These are phyloP conservation scores for Trialeurodes vaporariorum DNA, from an alignment of 1,140 invertebrate species.

Conservation along the genomic window DNA sequence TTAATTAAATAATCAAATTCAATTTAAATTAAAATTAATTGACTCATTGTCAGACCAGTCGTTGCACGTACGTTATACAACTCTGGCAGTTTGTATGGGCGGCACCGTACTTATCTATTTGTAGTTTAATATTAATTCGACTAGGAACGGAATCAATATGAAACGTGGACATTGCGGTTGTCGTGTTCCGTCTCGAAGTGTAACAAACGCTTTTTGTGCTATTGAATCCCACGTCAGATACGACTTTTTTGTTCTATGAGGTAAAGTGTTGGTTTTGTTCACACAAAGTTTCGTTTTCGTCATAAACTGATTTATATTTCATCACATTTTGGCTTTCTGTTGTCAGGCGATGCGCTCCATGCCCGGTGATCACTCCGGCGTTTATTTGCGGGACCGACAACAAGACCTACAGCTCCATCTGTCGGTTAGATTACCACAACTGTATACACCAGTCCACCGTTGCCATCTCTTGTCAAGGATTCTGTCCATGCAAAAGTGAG, in stretches of 20 bases:
- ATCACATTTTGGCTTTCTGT: slow-evolving; percentile 2
- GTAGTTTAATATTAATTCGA: no score
- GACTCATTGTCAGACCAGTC: no score
- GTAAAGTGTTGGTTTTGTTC: no score
- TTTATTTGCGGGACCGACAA: slow-evolving; percentile 85
- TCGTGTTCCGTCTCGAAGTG: no score
- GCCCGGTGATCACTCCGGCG: slow-evolving; percentile 61
- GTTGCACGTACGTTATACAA: no score
- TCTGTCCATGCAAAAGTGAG: slow-evolving; percentile 76
- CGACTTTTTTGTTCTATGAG: neutral
- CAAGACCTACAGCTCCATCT: slow-evolving; percentile 81
- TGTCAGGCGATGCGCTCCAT: slow-evolving; percentile 54
- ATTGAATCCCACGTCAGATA: neutral
- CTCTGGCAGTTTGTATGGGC: no score
- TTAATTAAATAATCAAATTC: no score
- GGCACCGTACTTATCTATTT: no score
- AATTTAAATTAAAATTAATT: no score
- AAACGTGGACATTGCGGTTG: no score
- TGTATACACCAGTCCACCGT: slow-evolving; percentile 69
- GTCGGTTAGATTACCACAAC: slow-evolving; percentile 81
- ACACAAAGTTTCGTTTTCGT: no score
- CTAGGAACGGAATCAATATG: no score
- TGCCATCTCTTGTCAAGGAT: slow-evolving; percentile 69
- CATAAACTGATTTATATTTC: neutral
- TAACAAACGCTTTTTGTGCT: neutral